Percentiles rank a stretch among this genome's conserved stretches.
phyloP scores from a whole-genome alignment of 2,797 vertebrate species.

The Chaenodraco wilsoni region DNA sequence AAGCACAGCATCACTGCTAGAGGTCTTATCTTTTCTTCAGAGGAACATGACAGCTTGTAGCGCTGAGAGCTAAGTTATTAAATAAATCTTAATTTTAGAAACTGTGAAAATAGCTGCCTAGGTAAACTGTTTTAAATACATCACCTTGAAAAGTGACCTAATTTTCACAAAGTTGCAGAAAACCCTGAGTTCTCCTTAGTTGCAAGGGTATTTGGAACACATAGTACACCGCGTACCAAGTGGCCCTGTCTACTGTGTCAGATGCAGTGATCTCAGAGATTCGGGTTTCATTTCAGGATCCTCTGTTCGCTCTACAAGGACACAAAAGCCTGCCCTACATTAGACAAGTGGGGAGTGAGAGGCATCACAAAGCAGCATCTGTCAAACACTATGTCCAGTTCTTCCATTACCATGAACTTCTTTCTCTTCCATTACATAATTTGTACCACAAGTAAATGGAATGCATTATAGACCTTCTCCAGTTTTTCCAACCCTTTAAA shows the following conservation, averaged over 20 bases:
- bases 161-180: neutral
- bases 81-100: neutral
- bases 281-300: constrained; percentile 45
- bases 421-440: too few species aligned
- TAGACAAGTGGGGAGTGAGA: constrained; percentile 10
- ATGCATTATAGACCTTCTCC: too few species aligned
- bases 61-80: neutral
- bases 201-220: constrained; percentile 16
- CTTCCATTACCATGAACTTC: constrained; percentile 37
- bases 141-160: neutral
- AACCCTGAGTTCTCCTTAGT: constrained; percentile 5
- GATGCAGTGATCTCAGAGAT: constrained; percentile 61
- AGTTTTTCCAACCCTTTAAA: too few species aligned
- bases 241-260: constrained; percentile 38
- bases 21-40: neutral
- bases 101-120: neutral
- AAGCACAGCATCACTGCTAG: too few species aligned
- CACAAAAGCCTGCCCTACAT: constrained; percentile 59
- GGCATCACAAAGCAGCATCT: constrained; percentile 61
- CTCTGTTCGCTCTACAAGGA: constrained; percentile 45
- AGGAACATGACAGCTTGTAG: neutral
- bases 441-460: constrained; percentile 21
- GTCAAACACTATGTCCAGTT: constrained; percentile 38
- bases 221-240: constrained; percentile 27
- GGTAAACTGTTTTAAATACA: too few species aligned